A percentile compares a stretch with the other conserved stretches of the same genome.
phyloP scores from a whole-genome alignment of 2,888 invertebrate species.

The Andricus quercusramuli region DNA sequence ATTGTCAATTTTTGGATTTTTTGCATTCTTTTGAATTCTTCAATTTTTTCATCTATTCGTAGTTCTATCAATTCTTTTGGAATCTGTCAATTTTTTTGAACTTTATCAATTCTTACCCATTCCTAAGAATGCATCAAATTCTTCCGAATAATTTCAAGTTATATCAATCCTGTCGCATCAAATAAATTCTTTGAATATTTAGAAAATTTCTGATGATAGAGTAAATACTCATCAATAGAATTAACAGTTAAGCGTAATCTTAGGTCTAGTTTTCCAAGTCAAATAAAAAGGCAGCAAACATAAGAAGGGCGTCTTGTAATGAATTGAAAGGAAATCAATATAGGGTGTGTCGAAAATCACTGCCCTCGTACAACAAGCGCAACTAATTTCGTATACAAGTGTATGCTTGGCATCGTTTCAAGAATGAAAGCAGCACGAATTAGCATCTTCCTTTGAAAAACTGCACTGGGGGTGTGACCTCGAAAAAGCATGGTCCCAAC shows the following conservation, averaged over 20 bases:
- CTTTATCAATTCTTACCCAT: no score
- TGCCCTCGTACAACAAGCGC: slow-evolving; percentile 28
- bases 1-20: no score
- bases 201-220: no score
- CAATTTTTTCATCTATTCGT: no score
- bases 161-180: no score
- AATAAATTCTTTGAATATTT: no score
- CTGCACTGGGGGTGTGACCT: slow-evolving; percentile 13
- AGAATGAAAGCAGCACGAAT: slow-evolving; percentile 19
- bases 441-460: slow-evolving; percentile 28
- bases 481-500: slow-evolving; percentile 1
- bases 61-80: no score
- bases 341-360: slow-evolving; percentile 15
- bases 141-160: no score
- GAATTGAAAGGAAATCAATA: slow-evolving; percentile 2
- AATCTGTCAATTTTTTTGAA: no score
- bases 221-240: not conserved
- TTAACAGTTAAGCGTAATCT: not conserved
- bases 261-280: not conserved
- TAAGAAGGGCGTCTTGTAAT: not conserved
- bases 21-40: no score
- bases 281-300: not conserved
- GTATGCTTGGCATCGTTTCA: slow-evolving; percentile 28
- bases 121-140: no score
- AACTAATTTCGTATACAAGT: slow-evolving; percentile 19